Conservation (phyloP, 2,113 vertebrate species). For the Ranitomeya imitator region DNA sequence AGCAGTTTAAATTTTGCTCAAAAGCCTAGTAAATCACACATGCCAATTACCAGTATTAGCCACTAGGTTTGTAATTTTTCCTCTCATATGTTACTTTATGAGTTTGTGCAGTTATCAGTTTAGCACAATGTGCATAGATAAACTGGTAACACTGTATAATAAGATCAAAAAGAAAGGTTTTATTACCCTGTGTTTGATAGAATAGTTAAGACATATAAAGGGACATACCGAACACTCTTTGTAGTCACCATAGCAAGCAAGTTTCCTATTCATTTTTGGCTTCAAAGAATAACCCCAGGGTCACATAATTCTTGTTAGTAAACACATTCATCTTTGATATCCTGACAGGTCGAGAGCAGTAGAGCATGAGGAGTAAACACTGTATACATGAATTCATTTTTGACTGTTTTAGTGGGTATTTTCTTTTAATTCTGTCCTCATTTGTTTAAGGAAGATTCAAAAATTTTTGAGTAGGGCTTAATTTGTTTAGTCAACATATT, state of each 20-base stretch:
- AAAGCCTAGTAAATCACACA: conserved; percentile 38
- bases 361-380: neutral
- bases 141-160: neutral
- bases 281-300: neutral
- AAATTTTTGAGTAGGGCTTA: too few species aligned
- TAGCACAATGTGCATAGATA: neutral
- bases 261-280: conserved; percentile 2
- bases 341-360: neutral
- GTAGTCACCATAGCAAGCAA: neutral
- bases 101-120: neutral
- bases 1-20: neutral
- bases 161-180: neutral
- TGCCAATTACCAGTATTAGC: conserved; percentile 33
- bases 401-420: neutral
- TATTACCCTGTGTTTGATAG: conserved; percentile 8
- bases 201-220: neutral
- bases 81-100: conserved; percentile 3
- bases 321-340: neutral
- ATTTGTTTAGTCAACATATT: too few species aligned
- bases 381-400: neutral
- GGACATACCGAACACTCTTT: neutral
- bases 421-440: too few species aligned
- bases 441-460: too few species aligned
- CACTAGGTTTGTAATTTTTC: neutral
- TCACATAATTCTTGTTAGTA: conserved; percentile 4